Percentiles rank a stretch among this genome's conserved stretches.
Conservation (phyloP, 2,888 invertebrate species). For the Rhogogaster chlorosoma region DNA sequence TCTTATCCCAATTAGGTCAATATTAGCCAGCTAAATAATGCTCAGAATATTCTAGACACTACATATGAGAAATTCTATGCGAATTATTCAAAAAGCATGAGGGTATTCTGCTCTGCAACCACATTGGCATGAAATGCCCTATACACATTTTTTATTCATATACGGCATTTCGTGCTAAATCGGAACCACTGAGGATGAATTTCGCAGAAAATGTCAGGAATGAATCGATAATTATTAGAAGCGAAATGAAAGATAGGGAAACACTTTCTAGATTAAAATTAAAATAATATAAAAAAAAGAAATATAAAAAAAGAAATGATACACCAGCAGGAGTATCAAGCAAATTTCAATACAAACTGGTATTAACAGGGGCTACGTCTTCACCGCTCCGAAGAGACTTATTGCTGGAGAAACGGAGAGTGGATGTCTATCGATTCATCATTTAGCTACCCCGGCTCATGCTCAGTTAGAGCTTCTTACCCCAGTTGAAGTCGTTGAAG, state of each 20-base stretch:
- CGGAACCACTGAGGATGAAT: neutral
- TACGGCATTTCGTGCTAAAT: neutral
- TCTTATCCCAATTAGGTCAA: neutral
- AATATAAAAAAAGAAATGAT: neutral
- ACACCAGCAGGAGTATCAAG: neutral
- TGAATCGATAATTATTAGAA: neutral
- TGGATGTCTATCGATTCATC: conserved; percentile 73
- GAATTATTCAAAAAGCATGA: neutral
- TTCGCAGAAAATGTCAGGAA: neutral
- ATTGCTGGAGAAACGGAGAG: conserved; percentile 72
- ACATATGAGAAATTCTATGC: neutral
- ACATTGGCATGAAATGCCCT: neutral
- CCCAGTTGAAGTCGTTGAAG: conserved; percentile 60
- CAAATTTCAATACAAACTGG: neutral
- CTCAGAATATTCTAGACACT: neutral
- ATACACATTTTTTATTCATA: neutral
- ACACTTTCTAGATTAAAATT: neutral
- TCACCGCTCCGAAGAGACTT: conserved; percentile 71
- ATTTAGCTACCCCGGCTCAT: conserved; percentile 72
- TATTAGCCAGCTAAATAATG: neutral
- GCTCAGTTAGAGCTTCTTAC: conserved; percentile 69
- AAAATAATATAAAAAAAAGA: no score
- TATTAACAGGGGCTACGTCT: conserved; percentile 70
- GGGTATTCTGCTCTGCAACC: neutral
- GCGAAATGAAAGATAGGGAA: neutral